These are phyloP conservation scores for Marmota flaviventris DNA, from an alignment of 2,113 vertebrate genomes.

Conservation along the genomic window DNA sequence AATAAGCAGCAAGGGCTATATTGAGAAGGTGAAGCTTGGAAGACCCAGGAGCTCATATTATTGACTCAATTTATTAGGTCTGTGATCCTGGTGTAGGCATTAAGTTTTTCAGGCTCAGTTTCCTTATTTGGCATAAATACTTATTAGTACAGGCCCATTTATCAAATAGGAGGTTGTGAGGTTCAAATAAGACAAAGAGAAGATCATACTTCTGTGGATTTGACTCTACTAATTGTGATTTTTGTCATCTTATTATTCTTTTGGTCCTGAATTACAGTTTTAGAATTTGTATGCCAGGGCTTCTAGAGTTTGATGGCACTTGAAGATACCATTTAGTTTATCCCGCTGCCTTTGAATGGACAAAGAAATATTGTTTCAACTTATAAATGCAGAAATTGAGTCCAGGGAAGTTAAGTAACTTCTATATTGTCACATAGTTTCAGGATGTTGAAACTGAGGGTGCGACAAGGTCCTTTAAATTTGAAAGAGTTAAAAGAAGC, in stretches of 20 bases:
- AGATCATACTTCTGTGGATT: neutral
- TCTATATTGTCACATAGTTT: neutral
- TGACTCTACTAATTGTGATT: neutral
- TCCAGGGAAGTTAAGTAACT: neutral
- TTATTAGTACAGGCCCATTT: neutral
- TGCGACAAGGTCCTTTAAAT: neutral
- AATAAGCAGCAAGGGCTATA: no score
- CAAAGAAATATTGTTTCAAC: neutral
- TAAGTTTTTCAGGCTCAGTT: neutral
- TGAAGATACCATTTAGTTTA: neutral
- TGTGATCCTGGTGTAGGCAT: neutral
- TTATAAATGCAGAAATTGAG: neutral
- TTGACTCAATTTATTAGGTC: neutral
- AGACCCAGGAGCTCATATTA: neutral
- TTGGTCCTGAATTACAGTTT: neutral
- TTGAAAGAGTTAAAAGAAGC: neutral
- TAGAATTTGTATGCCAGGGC: neutral
- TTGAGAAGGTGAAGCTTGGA: neutral
- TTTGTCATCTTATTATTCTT: neutral
- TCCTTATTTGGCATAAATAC: conserved; percentile 42
- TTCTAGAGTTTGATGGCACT: neutral
- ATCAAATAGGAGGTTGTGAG: neutral
- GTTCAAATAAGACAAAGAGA: conserved; percentile 28
- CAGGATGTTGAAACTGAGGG: neutral
- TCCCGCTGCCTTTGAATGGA: neutral